Evolutionary conservation across 2,113 vertebrate species (phyloP).

Genomic region (Aptenodytes patagonicus): DNA sequence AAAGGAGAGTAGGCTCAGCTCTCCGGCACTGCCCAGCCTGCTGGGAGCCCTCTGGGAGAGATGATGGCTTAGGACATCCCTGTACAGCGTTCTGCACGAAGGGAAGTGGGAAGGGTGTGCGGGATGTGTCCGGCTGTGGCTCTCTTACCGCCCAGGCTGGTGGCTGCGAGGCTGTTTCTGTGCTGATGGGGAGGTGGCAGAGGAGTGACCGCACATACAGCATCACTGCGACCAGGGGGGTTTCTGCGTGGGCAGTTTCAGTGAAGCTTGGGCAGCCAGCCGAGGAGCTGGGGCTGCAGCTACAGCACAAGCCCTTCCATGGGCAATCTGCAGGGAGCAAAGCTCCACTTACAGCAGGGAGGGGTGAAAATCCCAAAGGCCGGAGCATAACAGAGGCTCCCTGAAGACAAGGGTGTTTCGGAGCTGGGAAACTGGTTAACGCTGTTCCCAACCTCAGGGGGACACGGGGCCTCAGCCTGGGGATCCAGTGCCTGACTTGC

Average conservation of each 20-base stretch:
- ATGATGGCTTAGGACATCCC: background rate
- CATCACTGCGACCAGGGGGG: background rate
- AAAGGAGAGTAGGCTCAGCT: background rate
- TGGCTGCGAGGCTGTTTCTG: background rate
- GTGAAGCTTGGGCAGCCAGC: background rate
- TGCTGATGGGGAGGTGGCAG: background rate
- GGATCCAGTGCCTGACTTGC: background rate
- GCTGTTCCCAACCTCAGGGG: rapidly evolving
- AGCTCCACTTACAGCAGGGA: background rate
- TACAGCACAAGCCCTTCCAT: background rate
- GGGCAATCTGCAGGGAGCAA: background rate
- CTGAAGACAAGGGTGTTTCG: background rate
- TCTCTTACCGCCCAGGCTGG: rapidly evolving
- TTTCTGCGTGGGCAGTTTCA: background rate
- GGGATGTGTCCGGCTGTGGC: background rate
- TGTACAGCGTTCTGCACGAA: rapidly evolving
- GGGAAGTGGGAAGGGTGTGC: background rate
- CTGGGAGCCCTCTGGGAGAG: background rate
- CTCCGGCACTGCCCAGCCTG: background rate
- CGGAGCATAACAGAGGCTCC: background rate
- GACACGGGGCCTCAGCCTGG: rapidly evolving
- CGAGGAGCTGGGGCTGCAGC: background rate
- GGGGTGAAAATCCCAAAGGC: background rate
- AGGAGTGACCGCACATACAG: background rate
- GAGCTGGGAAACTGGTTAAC: background rate